Percentiles rank a stretch among this genome's conserved stretches.
Evolutionary conservation across 2,888 invertebrate species (phyloP).

Genomic region (Plemyria rubiginata): DNA sequence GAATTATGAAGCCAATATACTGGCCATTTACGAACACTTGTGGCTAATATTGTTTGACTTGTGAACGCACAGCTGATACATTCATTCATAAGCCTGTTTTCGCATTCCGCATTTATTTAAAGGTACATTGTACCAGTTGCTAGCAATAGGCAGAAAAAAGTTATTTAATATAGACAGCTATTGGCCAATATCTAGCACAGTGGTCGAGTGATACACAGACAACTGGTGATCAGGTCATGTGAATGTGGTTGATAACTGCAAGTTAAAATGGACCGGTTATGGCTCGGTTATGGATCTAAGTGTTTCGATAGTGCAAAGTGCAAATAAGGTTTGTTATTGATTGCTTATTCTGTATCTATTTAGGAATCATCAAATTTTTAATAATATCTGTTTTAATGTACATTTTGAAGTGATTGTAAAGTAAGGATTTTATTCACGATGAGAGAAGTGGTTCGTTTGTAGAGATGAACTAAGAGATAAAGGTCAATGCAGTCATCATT

Average conservation of each 20-base stretch:
- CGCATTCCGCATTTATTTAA: no score
- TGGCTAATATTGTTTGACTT: no score
- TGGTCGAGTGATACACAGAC: conserved; percentile 6
- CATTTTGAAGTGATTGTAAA: conserved; percentile 34
- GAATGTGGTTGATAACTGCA: conserved; percentile 27
- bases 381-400: conserved; percentile 27
- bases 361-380: conserved; percentile 26
- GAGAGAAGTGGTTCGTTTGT: not conserved
- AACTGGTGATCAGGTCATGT: conserved; percentile 20
- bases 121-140: no score
- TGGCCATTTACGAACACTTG: no score
- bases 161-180: not conserved
- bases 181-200: not conserved
- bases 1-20: no score
- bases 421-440: conserved; percentile 34
- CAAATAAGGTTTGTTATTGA: conserved; percentile 36
- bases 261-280: conserved; percentile 19
- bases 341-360: conserved; percentile 39
- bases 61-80: no score
- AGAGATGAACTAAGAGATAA: no score
- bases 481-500: not conserved
- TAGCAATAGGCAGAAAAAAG: not conserved
- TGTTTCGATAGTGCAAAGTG: conserved; percentile 42
- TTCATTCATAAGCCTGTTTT: no score
- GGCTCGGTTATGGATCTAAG: conserved; percentile 30